A percentile compares a stretch with the other conserved stretches of the same genome.
phyloP scores from a whole-genome alignment of 2,113 vertebrate species.

The Indicator indicator region DNA sequence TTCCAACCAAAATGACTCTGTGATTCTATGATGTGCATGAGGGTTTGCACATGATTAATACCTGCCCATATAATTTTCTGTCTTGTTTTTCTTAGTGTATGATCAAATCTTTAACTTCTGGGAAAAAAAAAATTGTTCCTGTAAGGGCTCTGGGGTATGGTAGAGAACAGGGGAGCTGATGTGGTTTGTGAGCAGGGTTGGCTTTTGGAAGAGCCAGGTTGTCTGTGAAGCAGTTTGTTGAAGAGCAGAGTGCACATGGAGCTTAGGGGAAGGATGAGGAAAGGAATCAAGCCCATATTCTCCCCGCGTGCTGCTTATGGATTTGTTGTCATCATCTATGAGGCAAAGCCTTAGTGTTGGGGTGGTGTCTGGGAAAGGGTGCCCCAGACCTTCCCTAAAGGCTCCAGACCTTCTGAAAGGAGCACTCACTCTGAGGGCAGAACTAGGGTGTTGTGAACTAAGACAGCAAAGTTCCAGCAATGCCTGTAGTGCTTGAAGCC shows the following conservation, averaged over 20 bases:
- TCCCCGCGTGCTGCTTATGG: neutral
- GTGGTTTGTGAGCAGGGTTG: neutral
- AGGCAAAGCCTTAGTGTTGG: accelerated
- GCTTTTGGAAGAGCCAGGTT: neutral
- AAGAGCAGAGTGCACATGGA: accelerated
- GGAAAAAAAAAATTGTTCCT: neutral
- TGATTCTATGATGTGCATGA: neutral
- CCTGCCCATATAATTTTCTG: accelerated
- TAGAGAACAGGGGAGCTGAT: accelerated
- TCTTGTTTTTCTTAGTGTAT: neutral
- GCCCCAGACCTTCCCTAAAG: neutral
- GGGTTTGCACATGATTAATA: accelerated
- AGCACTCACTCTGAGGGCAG: neutral
- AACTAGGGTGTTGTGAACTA: neutral
- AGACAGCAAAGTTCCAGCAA: neutral
- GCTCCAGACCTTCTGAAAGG: neutral
- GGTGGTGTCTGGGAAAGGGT: neutral
- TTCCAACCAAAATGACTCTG: too few species aligned
- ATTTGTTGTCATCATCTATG: too few species aligned
- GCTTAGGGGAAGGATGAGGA: neutral
- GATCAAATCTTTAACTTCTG: neutral
- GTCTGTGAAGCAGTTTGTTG: neutral
- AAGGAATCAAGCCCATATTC: accelerated
- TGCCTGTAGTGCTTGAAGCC: neutral
- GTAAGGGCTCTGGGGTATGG: neutral